phyloP scores from a whole-genome alignment of 2,113 vertebrate genomes.

The Phrynosoma blainvillii region DNA sequence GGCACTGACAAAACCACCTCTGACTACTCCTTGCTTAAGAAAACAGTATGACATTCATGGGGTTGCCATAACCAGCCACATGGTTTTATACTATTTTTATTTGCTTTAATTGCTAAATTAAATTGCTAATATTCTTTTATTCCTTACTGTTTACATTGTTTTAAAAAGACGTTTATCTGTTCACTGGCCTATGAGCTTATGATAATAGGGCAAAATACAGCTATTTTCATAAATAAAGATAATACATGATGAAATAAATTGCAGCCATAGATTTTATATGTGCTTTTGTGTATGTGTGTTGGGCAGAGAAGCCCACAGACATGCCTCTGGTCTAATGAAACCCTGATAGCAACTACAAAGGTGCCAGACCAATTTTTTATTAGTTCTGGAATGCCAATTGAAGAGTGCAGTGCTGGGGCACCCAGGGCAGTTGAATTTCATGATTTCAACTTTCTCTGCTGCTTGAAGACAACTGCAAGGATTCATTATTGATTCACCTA shows the following conservation, averaged over 20 bases:
- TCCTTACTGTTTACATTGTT: no score
- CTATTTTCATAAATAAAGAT: no score
- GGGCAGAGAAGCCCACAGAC: not conserved
- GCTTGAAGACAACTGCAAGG: not conserved
- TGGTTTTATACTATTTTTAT: no score
- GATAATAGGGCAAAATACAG: no score
- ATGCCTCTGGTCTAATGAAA: not conserved
- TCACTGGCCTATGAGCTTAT: no score
- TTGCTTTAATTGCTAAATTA: no score
- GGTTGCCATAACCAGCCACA: no score
- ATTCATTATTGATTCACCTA: slow-evolving; percentile 11
- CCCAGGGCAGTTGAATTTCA: not conserved
- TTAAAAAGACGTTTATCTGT: no score
- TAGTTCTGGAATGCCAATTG: not conserved
- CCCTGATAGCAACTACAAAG: not conserved
- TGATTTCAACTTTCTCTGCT: not conserved
- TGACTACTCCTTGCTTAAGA: no score
- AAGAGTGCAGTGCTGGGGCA: not conserved
- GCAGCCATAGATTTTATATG: not conserved
- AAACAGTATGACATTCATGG: no score
- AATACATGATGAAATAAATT: not conserved
- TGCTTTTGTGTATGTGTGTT: not conserved
- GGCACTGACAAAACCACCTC: no score
- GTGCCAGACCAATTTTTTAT: not conserved
- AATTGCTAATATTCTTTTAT: no score